phyloP scores from a whole-genome alignment of 1,140 invertebrate species.

The Bombus waltoni region DNA sequence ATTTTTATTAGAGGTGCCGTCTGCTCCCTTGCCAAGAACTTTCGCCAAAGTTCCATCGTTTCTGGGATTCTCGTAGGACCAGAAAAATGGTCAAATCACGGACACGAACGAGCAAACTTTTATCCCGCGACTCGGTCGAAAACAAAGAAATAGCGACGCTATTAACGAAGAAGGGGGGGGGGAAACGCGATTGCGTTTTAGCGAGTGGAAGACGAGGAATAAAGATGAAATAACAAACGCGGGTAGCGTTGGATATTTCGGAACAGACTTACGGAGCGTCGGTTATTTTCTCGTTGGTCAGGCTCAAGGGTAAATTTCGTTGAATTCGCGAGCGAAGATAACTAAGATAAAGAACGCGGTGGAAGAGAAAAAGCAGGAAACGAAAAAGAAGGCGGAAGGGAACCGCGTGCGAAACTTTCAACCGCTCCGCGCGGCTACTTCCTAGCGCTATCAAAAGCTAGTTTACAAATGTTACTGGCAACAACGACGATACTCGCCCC shows the following conservation, averaged over 20 bases:
- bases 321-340: conserved; percentile 59
- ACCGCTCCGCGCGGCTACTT: conserved; percentile 62
- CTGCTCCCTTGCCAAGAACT: neutral
- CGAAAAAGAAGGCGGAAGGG: conserved; percentile 23
- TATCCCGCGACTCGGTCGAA: neutral
- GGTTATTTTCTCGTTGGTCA: conserved; percentile 73
- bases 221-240: conserved; percentile 8
- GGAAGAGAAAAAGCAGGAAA: conserved; percentile 22
- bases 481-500: conserved; percentile 45
- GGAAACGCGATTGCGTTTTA: conserved; percentile 24
- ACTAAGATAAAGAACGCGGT: neutral
- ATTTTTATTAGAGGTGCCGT: conserved; percentile 1
- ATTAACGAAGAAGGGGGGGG: conserved; percentile 13
- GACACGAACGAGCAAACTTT: conserved; percentile 40
- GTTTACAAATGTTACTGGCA: conserved; percentile 73
- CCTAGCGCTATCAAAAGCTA: conserved; percentile 74
- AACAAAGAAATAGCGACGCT: conserved; percentile 15
- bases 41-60: neutral
- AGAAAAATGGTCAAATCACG: neutral
- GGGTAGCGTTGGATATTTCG: conserved; percentile 59
- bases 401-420: conserved; percentile 59
- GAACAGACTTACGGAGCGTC: conserved; percentile 66
- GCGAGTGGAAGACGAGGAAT: conserved; percentile 3
- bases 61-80: neutral
- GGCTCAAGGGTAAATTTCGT: conserved; percentile 60